Conservation (phyloP, 2,888 invertebrate species). For the Pristionchus arcanus region DNA sequence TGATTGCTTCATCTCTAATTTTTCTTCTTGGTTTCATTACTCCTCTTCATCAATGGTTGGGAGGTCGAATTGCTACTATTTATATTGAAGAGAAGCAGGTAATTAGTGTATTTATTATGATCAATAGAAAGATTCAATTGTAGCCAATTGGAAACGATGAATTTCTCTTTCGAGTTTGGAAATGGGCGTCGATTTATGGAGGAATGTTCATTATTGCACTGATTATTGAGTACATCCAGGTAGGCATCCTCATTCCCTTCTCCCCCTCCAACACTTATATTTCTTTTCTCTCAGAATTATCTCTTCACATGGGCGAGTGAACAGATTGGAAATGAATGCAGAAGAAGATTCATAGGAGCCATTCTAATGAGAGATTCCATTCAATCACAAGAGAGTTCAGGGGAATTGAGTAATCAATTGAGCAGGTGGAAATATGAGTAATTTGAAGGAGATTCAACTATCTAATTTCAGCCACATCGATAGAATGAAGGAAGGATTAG, state of each 20-base stretch:
- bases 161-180: constrained; percentile 1
- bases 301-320: constrained; percentile 18
- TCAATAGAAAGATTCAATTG: no score
- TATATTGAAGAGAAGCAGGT: constrained; percentile 18
- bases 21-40: constrained; percentile 25
- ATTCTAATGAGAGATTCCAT: constrained; percentile 5
- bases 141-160: constrained; percentile 28
- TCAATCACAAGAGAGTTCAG: not conserved
- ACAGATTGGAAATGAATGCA: constrained; percentile 6
- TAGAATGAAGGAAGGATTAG: constrained; percentile 33
- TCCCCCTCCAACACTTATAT: not conserved
- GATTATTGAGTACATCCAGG: not conserved
- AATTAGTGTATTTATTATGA: not conserved
- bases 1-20: constrained; percentile 20
- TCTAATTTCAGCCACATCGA: constrained; percentile 25
- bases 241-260: not conserved
- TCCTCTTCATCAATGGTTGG: constrained; percentile 33
- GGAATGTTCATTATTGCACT: not conserved
- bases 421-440: not conserved
- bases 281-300: not conserved
- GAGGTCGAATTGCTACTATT: constrained; percentile 7
- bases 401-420: constrained; percentile 51
- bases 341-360: not conserved
- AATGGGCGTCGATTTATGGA: constrained; percentile 14
- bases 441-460: not conserved